phyloP scores from a whole-genome alignment of 2,888 invertebrate species.

The Acrobasis repandana region DNA sequence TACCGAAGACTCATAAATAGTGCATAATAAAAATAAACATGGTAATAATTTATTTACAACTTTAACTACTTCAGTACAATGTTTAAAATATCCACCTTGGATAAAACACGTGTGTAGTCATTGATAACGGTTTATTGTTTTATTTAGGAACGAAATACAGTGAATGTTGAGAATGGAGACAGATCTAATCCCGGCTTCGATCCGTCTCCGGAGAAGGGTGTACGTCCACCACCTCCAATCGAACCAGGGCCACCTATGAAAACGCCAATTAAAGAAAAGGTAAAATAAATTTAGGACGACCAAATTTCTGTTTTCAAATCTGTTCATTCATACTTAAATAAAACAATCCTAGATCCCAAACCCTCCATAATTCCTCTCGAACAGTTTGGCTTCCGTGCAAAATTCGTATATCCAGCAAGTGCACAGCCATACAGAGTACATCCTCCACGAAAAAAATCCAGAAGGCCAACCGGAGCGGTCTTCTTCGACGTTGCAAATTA shows the following conservation, averaged over 20 bases:
- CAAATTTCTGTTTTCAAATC: too few relatives aligned
- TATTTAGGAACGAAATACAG: constrained; percentile 21
- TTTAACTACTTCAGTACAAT: neutral
- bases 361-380: too few relatives aligned
- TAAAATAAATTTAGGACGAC: neutral
- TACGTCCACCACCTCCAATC: neutral
- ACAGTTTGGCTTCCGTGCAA: too few relatives aligned
- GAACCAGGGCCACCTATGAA: neutral
- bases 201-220: constrained; percentile 8
- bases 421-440: too few relatives aligned
- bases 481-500: too few relatives aligned
- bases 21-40: constrained; percentile 9
- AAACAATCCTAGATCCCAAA: too few relatives aligned
- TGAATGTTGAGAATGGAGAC: constrained; percentile 19
- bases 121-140: constrained; percentile 17
- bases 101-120: neutral
- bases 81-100: neutral
- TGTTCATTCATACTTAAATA: too few relatives aligned
- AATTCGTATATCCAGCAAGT: too few relatives aligned
- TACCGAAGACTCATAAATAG: neutral
- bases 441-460: too few relatives aligned
- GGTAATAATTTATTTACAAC: constrained; percentile 7
- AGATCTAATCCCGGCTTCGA: constrained; percentile 4
- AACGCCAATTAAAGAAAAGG: constrained; percentile 1
- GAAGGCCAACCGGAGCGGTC: too few relatives aligned